Evolutionary conservation across 2,113 vertebrate genomes (phyloP).

Genomic region (Phyllostomus hastatus): DNA sequence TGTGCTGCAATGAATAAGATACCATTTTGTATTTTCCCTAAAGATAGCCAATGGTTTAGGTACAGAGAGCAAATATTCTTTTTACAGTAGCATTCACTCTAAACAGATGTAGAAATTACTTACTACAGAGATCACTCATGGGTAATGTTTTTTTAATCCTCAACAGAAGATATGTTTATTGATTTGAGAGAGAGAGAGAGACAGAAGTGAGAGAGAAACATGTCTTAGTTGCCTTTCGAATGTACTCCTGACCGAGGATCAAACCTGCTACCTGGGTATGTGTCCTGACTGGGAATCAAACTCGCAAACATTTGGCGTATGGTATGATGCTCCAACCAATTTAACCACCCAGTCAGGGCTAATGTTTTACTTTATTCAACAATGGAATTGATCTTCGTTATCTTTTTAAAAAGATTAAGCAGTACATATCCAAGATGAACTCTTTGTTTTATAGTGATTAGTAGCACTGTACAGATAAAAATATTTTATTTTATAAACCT

Average conservation of each 20-base stretch:
- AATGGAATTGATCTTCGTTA: neutral
- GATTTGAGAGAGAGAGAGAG: too few relatives aligned
- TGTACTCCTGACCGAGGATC: too few relatives aligned
- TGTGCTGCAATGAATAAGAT: neutral
- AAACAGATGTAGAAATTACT: neutral
- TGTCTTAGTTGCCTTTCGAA: too few relatives aligned
- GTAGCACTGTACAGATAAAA: neutral
- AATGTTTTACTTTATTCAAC: neutral
- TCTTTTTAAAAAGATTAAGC: neutral
- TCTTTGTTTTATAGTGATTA: slow-evolving; percentile 6
- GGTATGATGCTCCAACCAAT: too few relatives aligned
- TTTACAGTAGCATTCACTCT: neutral
- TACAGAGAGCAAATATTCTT: neutral
- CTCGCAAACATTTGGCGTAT: too few relatives aligned
- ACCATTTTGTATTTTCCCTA: neutral
- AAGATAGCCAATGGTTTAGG: neutral
- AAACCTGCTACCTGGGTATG: too few relatives aligned
- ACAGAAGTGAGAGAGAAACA: too few relatives aligned
- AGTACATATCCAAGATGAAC: neutral
- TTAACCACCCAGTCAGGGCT: too few relatives aligned
- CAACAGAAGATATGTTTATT: too few relatives aligned
- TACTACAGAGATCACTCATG: neutral
- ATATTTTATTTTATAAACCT: neutral
- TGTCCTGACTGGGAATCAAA: too few relatives aligned
- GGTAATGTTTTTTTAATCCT: neutral